A percentile compares a stretch with the other conserved stretches of the same genome.
These are phyloP conservation scores for Argentina silus DNA, from an alignment of 2,797 vertebrate species.

Conservation along the genomic window DNA sequence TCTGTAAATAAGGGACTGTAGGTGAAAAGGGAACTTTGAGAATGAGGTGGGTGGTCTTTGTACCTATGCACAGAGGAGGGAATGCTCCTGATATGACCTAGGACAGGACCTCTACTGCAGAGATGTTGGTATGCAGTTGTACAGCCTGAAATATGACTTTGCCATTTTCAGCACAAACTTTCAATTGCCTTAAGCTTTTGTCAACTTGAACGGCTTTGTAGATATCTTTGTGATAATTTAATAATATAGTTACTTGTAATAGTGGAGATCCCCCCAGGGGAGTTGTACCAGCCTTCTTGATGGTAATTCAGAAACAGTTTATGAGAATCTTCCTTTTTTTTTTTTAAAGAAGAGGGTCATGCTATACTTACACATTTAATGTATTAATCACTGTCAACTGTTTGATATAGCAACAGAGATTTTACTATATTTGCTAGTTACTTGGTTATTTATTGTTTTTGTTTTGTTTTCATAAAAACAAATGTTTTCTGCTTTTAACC, in stretches of 20 bases:
- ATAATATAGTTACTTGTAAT: background rate
- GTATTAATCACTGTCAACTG: background rate
- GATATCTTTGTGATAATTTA: conserved; percentile 4
- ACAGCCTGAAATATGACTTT: background rate
- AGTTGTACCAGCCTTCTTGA: background rate
- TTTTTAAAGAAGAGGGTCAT: background rate
- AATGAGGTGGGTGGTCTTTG: background rate
- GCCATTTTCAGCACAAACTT: background rate
- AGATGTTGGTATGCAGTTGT: background rate
- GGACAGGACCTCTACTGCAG: background rate
- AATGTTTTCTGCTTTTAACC: background rate
- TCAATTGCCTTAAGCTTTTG: conserved; percentile 3
- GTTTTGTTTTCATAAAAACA: background rate
- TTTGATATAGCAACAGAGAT: background rate
- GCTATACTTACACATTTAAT: background rate
- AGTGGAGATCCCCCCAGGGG: background rate
- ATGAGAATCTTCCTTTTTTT: background rate
- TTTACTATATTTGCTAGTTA: background rate
- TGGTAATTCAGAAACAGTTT: background rate
- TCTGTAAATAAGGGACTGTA: conserved; percentile 14
- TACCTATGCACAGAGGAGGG: too few species aligned
- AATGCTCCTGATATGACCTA: too few species aligned
- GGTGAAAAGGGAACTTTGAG: conserved; percentile 9
- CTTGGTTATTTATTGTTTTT: background rate
- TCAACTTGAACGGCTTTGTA: background rate